Conservation (phyloP, 1,140 invertebrate species). For the Drosophila ohnishii region DNA sequence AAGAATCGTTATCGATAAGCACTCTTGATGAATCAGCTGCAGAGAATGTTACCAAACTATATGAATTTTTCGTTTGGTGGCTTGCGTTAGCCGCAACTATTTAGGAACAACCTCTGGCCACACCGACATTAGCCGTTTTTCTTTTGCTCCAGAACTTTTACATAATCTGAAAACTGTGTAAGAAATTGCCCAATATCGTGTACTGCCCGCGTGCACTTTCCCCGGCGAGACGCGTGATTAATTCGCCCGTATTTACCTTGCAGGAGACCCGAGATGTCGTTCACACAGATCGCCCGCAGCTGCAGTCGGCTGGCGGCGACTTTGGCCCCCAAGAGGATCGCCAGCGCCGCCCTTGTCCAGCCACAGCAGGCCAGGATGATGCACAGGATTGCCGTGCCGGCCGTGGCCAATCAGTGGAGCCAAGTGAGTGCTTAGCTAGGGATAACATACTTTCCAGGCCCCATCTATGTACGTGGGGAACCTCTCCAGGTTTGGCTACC, state of each 20-base stretch:
- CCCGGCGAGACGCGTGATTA: conserved; percentile 5
- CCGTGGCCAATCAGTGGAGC: conserved; percentile 58
- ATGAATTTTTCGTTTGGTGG: background rate
- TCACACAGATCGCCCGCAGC: conserved; percentile 78
- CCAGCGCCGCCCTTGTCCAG: conserved; percentile 46
- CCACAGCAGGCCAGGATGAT: conserved; percentile 75
- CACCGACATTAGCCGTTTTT: conserved; percentile 23
- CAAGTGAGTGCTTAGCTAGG: conserved; percentile 59
- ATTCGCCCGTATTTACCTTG: conserved; percentile 21
- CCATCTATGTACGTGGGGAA: background rate
- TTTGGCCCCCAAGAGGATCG: conserved; percentile 61
- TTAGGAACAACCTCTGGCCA: background rate
- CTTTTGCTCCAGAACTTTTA: conserved; percentile 73
- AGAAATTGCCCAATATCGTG: conserved; percentile 51
- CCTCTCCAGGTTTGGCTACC: conserved; percentile 17
- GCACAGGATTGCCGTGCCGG: conserved; percentile 69
- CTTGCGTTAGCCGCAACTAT: background rate
- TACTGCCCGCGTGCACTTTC: background rate
- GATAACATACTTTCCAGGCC: conserved; percentile 1
- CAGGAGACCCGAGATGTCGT: conserved; percentile 66
- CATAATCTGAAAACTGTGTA: conserved; percentile 76
- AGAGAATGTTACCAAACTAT: background rate
- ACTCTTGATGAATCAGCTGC: background rate
- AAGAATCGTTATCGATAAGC: background rate
- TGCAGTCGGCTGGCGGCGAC: conserved; percentile 74